phyloP scores from a whole-genome alignment of 92 coral and sea anemone species.

The Parazoanthus atlanticus region DNA sequence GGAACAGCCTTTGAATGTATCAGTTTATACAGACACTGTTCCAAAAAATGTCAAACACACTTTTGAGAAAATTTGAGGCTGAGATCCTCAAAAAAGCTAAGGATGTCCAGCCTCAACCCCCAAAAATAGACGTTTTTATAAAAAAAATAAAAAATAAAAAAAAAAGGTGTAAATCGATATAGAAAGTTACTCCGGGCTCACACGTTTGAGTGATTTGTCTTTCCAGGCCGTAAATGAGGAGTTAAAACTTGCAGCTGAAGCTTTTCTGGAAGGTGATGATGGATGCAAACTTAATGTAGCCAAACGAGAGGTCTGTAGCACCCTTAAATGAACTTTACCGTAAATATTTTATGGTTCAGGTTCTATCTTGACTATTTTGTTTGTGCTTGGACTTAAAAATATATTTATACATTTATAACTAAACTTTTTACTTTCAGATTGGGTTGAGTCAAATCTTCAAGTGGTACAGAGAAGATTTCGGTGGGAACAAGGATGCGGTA shows the following conservation, averaged over 20 bases:
- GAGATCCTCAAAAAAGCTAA: too few relatives aligned
- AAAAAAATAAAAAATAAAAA: too few relatives aligned
- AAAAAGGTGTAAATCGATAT: too few relatives aligned
- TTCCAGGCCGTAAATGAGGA: slow-evolving; percentile 83
- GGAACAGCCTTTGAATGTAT: too few relatives aligned
- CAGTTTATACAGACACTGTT: too few relatives aligned
- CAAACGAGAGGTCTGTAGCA: slow-evolving; percentile 78
- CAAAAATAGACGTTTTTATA: too few relatives aligned
- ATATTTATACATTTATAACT: background rate
- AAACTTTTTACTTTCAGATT: slow-evolving; percentile 53
- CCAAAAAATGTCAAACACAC: too few relatives aligned
- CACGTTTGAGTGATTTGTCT: background rate
- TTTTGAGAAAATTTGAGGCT: too few relatives aligned
- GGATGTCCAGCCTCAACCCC: too few relatives aligned
- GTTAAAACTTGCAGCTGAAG: slow-evolving; percentile 87
- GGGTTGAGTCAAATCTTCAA: slow-evolving; percentile 92
- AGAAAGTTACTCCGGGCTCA: background rate
- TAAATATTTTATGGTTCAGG: too few relatives aligned
- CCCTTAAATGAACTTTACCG: background rate
- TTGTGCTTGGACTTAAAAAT: too few relatives aligned
- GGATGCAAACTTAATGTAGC: slow-evolving; percentile 83
- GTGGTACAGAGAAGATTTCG: slow-evolving; percentile 97
- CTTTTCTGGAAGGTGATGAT: slow-evolving; percentile 96
- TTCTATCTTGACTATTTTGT: too few relatives aligned
- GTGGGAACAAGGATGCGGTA: slow-evolving; percentile 84